Percentiles rank a stretch among this genome's conserved stretches.
Conservation (phyloP, 2,797 vertebrate species). For the Chaetophractus vellerosus region DNA sequence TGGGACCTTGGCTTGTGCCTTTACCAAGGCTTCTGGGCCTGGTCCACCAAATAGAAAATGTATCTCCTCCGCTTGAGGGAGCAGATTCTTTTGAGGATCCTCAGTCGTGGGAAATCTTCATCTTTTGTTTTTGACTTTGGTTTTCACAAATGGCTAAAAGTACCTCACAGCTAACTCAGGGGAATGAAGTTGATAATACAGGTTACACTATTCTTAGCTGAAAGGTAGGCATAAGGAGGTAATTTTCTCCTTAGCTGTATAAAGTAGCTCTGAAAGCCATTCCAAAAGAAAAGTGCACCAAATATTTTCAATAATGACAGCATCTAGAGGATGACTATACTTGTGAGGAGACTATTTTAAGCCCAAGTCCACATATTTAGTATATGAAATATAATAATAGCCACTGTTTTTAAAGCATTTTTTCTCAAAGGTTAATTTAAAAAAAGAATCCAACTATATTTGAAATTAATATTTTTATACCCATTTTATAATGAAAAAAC, state of each 20-base stretch:
- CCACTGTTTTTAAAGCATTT: conserved; percentile 28
- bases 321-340: background rate
- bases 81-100: background rate
- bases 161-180: background rate
- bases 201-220: background rate
- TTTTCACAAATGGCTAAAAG: conserved; percentile 46
- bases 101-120: background rate
- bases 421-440: conserved; percentile 41
- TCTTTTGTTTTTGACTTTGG: conserved; percentile 20
- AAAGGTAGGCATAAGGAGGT: background rate
- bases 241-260: conserved; percentile 52
- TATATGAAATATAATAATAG: background rate
- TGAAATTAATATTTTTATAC: background rate
- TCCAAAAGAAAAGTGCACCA: conserved; percentile 2
- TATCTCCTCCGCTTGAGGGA: background rate
- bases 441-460: background rate
- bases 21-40: background rate
- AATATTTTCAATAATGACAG: conserved; percentile 63
- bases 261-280: conserved; percentile 26
- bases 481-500: conserved; percentile 44
- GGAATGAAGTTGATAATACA: conserved; percentile 46
- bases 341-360: conserved; percentile 48
- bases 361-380: background rate
- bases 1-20: background rate
- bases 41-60: background rate